Conservation (phyloP, 1,140 invertebrate genomes). For the Rhagoletis pomonella region DNA sequence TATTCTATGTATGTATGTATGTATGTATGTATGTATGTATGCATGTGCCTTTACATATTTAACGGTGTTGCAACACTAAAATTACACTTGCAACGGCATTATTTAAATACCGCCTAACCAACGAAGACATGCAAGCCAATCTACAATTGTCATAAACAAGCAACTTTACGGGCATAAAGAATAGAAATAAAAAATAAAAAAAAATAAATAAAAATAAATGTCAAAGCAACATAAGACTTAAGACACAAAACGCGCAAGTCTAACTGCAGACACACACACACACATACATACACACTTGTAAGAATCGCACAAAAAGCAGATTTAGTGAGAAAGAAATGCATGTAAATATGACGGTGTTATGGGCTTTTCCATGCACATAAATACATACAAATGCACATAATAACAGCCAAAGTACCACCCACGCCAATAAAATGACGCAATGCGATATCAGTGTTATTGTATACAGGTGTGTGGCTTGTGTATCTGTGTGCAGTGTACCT, state of each 20-base stretch:
- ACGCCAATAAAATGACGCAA: conserved; percentile 12
- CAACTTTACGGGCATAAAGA: conserved; percentile 3
- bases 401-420: conserved; percentile 38
- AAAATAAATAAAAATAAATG: conserved; percentile 26
- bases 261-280: not conserved
- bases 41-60: conserved; percentile 7
- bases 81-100: conserved; percentile 29
- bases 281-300: not conserved
- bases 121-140: not conserved
- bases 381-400: not conserved
- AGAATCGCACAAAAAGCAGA: not conserved
- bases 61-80: conserved; percentile 23
- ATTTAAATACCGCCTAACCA: conserved; percentile 29
- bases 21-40: not conserved
- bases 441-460: not conserved
- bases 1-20: not conserved
- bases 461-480: not conserved
- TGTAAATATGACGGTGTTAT: not conserved
- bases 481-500: not conserved
- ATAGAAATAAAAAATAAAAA: not conserved
- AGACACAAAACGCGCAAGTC: conserved; percentile 38
- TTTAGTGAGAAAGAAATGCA: not conserved
- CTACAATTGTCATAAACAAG: conserved; percentile 18
- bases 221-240: conserved; percentile 43
- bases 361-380: not conserved